Conservation (phyloP, 2,113 vertebrate genomes). For the Actenoides lindsayi region DNA sequence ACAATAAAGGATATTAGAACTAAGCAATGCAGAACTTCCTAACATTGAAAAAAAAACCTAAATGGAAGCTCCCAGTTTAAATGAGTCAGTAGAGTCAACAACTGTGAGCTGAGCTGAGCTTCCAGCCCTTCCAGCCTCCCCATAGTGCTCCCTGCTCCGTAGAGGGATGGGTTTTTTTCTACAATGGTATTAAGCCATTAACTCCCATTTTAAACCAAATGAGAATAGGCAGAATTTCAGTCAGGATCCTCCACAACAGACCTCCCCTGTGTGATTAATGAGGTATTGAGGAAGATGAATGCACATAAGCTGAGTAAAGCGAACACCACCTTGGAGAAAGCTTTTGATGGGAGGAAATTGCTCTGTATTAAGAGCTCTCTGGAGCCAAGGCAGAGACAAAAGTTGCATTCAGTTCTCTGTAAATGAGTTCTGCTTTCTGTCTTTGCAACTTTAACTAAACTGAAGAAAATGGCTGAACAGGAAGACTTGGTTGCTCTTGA, state of each 20-base stretch:
- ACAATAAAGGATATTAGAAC: background rate
- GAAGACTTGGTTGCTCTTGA: constrained; percentile 13
- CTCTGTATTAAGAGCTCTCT: constrained; percentile 36
- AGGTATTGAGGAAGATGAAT: constrained; percentile 27
- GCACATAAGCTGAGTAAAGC: background rate
- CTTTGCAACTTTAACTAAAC: constrained; percentile 35
- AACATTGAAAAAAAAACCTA: background rate
- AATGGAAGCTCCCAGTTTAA: background rate
- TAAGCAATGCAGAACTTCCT: background rate
- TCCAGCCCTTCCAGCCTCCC: background rate
- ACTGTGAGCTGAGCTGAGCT: background rate
- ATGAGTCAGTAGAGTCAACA: background rate
- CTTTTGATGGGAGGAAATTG: constrained; percentile 37
- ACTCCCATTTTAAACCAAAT: background rate
- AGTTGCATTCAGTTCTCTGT: constrained; percentile 25
- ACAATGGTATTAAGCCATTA: background rate
- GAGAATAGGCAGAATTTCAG: background rate
- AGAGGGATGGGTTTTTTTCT: background rate
- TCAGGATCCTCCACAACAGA: background rate
- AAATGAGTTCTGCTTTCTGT: constrained; percentile 37
- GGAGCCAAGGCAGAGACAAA: constrained; percentile 45
- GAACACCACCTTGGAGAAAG: constrained; percentile 36
- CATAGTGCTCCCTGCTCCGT: background rate
- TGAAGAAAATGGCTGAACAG: background rate
- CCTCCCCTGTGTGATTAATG: constrained; percentile 24